Evolutionary conservation across 2,888 invertebrate genomes (phyloP), one percentile per base, ranked within the genome.

Genomic region (Acrobasis repandana): DNA sequence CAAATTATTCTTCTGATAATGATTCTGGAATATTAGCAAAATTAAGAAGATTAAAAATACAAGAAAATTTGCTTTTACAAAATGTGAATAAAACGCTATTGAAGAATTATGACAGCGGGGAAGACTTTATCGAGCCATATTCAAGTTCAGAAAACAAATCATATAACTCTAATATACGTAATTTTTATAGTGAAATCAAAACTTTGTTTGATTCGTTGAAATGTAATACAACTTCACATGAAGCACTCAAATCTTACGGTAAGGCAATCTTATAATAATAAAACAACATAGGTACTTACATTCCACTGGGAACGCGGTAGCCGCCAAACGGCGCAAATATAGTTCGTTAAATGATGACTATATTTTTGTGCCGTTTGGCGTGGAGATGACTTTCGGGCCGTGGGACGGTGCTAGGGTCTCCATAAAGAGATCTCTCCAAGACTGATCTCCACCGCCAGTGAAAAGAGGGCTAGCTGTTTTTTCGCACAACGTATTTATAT

Each of bases 11-110:
- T 73, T 67, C 61, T 64, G 66, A 65, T 61, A 61, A 65, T 62
- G 52, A 58, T 15, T 63, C 61, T 56, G 63, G 66, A 67, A 61
- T 79, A 9, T 47, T 67, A 15, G 82, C 85, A 10, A 85, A 82
- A 72, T 59, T 89, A 56, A 79, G 84, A 67, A 74, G 88, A 65
- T 69, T 91, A 46, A 86, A 85, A 80, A 87, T 91, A 66, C 88
- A 90, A 71, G 90, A 90, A 80, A 77, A 72, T 65, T 63, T 89
- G 57, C 68, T 88, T 18, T 48, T 73, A 33, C 80, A 85, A 62
- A 70, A 67, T 63, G 60, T 79, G 47, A 69, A 67, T 56, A 77
- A 76, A 56, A 66, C 62, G 14, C 50, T 72, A 54, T 52, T 63
- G 20, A 65, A 67, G 48, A 63, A 52, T 11, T 15, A 65, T 61